A percentile compares a stretch with the other conserved stretches of the same genome.
Evolutionary conservation across 2,797 vertebrate species (phyloP).

Genomic region (Lophotriccus pileatus): DNA sequence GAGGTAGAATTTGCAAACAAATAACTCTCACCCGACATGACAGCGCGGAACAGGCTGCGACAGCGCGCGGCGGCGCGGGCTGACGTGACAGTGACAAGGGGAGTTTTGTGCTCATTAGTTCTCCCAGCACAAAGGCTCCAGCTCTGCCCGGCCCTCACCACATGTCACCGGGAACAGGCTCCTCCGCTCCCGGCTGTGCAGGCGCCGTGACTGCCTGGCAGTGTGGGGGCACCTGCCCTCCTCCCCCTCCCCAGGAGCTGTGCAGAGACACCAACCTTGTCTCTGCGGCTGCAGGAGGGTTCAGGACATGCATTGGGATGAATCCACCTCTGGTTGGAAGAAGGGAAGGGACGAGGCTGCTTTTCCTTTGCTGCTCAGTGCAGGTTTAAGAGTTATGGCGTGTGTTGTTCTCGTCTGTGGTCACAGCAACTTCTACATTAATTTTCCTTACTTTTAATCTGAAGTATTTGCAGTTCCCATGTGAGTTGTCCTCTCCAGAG

Average conservation of each 20-base stretch:
- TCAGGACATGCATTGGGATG: neutral
- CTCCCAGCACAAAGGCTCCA: neutral
- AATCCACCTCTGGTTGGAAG: neutral
- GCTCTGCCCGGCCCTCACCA: neutral
- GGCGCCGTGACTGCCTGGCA: neutral
- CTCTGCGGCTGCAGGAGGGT: accelerated
- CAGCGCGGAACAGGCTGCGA: neutral
- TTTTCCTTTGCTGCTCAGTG: neutral
- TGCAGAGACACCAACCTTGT: accelerated
- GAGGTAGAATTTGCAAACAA: slow-evolving; percentile 29
- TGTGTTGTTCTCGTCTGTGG: neutral
- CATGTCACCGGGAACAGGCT: neutral
- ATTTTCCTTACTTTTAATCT: slow-evolving; percentile 25
- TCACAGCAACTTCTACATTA: neutral
- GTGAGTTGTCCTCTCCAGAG: neutral
- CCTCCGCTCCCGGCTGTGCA: neutral
- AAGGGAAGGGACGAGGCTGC: neutral
- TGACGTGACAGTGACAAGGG: neutral
- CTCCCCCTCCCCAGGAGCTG: neutral
- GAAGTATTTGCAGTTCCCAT: slow-evolving; percentile 2
- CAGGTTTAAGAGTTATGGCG: neutral
- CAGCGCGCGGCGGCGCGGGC: neutral
- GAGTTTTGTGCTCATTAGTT: neutral
- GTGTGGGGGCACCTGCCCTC: accelerated
- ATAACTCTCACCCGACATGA: neutral